Base-by-base conservation (phyloP, 2,797 vertebrate genomes). In the Odontamblyopus rebecca region DNA sequence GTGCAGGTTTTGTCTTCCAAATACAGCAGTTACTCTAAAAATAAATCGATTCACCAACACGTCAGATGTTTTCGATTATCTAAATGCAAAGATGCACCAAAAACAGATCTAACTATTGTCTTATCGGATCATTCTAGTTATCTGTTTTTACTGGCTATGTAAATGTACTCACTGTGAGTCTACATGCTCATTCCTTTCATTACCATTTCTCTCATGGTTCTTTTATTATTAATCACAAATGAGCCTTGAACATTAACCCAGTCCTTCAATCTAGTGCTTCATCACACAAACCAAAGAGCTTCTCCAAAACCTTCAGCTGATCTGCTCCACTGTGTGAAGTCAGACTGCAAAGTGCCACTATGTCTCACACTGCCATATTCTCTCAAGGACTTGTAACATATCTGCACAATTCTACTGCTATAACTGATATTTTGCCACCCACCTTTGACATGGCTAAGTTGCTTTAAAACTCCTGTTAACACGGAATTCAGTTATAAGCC, bases 251-350 rank as follows among this genome's bases (percentile, higher is more conserved):
- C 44, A 48, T 48, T 15, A 48, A 48, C n/a, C n/a, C 19, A n/a
- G 53, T 3, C 53, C 53, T 53, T 18, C 4, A 19, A 2, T 53
- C n/a, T 18, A 53, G 51, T 53, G 18, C 19, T 54, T n/a, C 6
- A n/a, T 53, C 1, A 18, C 18, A 53, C 16, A 53, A 53, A 53
- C 18, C 50, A 53, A 53, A 53, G 18, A 53, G 41, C 23, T 61
- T 57, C 38, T 51, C 7, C 41, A 62, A 38, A 67, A 73, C 68
- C 71, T 68, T 57, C 0, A 29, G 56, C 51, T 76, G 70, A 78
- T 76, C 71, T 6, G 65, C 64, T 63, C 68, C 64, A 72, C 62
- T 72, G 44, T 74, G 70, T 65, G 72, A 74, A 81, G 61, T 74
- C 72, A 82, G 67, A 75, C 50, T 35, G 74, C 73, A 26, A 73